Conservation (phyloP, 2,888 invertebrate genomes). For the Salticus scenicus region DNA sequence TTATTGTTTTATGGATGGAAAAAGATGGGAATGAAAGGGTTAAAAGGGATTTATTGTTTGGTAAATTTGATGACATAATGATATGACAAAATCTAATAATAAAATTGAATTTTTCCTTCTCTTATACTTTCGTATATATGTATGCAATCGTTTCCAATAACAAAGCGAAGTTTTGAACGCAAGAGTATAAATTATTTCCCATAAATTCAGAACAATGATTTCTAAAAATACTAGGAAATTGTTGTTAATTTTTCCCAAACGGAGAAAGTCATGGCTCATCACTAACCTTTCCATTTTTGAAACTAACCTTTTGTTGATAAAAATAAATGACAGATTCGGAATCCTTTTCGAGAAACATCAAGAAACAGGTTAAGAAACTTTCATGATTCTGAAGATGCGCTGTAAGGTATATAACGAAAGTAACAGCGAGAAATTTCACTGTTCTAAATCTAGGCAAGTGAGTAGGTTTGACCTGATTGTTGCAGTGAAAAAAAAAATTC, state of each 20-base stretch:
- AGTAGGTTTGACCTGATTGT: conserved; percentile 2
- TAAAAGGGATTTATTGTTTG: no score
- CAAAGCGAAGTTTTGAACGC: no score
- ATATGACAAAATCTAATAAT: no score
- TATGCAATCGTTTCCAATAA: no score
- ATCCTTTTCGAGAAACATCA: background rate
- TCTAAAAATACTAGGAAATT: conserved; percentile 16
- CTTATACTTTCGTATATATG: no score
- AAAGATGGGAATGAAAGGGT: no score
- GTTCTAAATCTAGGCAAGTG: conserved; percentile 25
- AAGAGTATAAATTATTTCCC: no score
- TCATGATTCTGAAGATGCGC: background rate
- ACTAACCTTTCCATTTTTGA: conserved; percentile 23
- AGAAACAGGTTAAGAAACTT: conserved; percentile 26
- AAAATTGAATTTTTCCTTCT: no score
- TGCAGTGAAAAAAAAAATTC: background rate
- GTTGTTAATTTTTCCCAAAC: conserved; percentile 6
- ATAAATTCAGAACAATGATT: background rate
- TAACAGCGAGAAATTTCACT: conserved; percentile 10
- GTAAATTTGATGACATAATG: no score
- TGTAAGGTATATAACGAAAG: conserved; percentile 16
- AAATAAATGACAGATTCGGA: background rate
- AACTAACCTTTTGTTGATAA: background rate
- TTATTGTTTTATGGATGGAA: no score
- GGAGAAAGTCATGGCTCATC: background rate